A percentile compares a stretch with the other conserved stretches of the same genome.
phyloP scores from a whole-genome alignment of 2,888 invertebrate species.

The Piscicola geometra region DNA sequence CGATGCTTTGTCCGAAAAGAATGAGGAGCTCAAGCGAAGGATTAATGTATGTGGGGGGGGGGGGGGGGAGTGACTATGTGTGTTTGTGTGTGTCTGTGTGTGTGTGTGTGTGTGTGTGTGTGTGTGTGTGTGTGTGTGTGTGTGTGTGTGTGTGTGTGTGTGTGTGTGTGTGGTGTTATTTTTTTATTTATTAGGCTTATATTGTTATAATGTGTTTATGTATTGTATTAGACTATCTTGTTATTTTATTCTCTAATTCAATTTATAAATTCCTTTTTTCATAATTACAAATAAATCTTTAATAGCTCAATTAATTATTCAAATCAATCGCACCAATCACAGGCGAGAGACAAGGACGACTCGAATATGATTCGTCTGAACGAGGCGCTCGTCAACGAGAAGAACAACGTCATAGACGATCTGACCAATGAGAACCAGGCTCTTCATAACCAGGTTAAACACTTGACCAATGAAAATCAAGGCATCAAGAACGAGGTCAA shows the following conservation, averaged over 20 bases:
- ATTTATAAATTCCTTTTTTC: too few relatives aligned
- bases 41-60: neutral
- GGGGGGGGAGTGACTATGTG: neutral
- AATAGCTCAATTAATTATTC: too few relatives aligned
- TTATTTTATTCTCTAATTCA: too few relatives aligned
- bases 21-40: constrained; percentile 26
- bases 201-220: too few relatives aligned
- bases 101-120: neutral
- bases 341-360: neutral
- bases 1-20: constrained; percentile 31
- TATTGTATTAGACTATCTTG: too few relatives aligned
- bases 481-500: neutral
- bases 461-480: neutral
- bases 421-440: constrained; percentile 39
- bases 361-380: constrained; percentile 43
- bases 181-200: too few relatives aligned
- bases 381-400: constrained; percentile 53
- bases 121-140: neutral
- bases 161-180: neutral
- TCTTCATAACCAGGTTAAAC: neutral
- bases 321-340: too few relatives aligned
- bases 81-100: neutral
- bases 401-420: constrained; percentile 54
- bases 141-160: too few relatives aligned
- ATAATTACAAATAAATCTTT: too few relatives aligned